Evolutionary conservation across 2,888 invertebrate species (phyloP).

Genomic region (Caenorhabditis panamensis): DNA sequence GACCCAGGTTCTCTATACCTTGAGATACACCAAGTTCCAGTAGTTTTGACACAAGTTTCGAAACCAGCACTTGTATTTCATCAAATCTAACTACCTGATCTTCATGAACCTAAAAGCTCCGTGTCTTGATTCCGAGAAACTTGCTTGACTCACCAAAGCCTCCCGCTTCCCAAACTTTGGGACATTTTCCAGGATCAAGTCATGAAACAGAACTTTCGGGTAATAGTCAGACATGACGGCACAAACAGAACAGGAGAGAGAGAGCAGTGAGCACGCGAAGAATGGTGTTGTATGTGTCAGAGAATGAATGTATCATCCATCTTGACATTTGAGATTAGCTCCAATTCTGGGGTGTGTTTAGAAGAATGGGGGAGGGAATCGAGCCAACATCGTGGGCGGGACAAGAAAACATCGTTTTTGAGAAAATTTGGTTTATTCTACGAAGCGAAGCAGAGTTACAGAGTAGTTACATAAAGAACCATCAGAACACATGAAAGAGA

Average conservation of each 20-base stretch:
- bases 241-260: no score
- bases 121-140: no score
- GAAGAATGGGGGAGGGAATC: neutral
- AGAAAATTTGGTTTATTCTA: no score
- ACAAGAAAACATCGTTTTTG: neutral
- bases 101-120: constrained; percentile 37
- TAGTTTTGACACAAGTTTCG: constrained; percentile 12
- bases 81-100: constrained; percentile 31
- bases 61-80: constrained; percentile 24
- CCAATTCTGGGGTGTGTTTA: constrained; percentile 38
- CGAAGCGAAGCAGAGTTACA: no score
- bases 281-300: neutral
- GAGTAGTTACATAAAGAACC: no score
- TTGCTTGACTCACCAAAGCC: constrained; percentile 42
- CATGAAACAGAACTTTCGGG: constrained; percentile 43
- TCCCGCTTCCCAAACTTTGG: constrained; percentile 11
- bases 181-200: constrained; percentile 36
- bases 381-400: constrained; percentile 3
- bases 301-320: constrained; percentile 41
- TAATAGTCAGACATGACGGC: constrained; percentile 40
- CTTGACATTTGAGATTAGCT: constrained; percentile 53
- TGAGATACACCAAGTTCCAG: constrained; percentile 13
- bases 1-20: neutral
- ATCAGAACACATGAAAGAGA: no score
- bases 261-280: no score